Evolutionary conservation across 1,140 invertebrate species (phyloP).

Genomic region (Penaeus vannamei): DNA sequence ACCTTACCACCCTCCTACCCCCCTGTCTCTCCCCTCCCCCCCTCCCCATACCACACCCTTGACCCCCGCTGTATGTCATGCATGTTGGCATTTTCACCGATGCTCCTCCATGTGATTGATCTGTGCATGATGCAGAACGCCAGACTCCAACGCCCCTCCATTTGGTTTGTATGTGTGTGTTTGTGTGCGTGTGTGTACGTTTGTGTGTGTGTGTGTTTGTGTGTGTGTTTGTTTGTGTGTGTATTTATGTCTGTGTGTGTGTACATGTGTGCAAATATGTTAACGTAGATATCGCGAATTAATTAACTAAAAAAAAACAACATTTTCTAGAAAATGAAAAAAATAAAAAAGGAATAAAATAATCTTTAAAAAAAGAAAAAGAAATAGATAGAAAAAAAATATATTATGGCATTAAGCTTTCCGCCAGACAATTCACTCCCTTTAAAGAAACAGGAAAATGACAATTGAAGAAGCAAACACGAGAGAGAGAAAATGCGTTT

Average conservation of each 20-base stretch:
- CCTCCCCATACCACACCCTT: neutral
- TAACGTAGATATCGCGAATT: neutral
- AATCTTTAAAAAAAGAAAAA: too few relatives aligned
- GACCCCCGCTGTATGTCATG: constrained; percentile 26
- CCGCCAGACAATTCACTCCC: neutral
- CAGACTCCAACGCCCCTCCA: neutral
- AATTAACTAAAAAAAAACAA: too few relatives aligned
- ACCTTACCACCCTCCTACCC: neutral
- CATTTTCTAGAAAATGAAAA: too few relatives aligned
- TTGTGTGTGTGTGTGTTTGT: neutral
- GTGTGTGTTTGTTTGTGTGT: constrained; percentile 19
- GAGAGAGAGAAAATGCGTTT: constrained; percentile 28
- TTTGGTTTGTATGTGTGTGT: neutral
- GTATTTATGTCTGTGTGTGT: neutral
- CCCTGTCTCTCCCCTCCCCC: neutral
- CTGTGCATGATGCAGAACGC: constrained; percentile 45
- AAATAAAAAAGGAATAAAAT: too few relatives aligned
- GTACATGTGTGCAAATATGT: neutral
- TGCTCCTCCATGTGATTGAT: constrained; percentile 47
- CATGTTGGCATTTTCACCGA: constrained; percentile 56
- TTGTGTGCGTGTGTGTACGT: constrained; percentile 2
- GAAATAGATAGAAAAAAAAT: too few relatives aligned
- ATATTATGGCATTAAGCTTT: too few relatives aligned
- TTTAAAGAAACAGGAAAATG: constrained; percentile 47
- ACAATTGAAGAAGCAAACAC: constrained; percentile 60